phyloP scores from a whole-genome alignment of 2,888 invertebrate species.

The Adela reaumurella region DNA sequence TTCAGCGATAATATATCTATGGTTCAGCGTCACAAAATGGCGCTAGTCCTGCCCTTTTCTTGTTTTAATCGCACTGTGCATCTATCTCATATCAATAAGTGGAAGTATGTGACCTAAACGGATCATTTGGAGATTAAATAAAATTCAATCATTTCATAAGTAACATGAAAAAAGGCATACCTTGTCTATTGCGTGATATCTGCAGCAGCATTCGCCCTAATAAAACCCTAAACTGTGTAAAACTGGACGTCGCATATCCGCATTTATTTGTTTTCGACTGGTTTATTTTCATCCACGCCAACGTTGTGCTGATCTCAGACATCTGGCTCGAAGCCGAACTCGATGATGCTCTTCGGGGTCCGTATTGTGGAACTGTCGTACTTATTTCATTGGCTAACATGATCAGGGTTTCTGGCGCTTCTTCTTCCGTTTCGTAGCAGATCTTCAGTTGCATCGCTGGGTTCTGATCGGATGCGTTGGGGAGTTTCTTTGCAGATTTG shows the following conservation, averaged over 20 bases:
- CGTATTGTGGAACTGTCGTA: constrained; percentile 34
- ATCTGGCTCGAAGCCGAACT: constrained; percentile 34
- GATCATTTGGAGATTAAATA: no score
- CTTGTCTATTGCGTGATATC: constrained; percentile 55
- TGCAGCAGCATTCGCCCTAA: constrained; percentile 59
- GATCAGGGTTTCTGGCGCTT: constrained; percentile 33
- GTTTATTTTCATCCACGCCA: constrained; percentile 54
- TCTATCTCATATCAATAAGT: no score
- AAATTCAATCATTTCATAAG: no score
- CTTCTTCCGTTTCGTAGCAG: constrained; percentile 33
- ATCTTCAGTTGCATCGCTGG: constrained; percentile 36
- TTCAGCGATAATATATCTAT: no score
- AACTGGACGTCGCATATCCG: constrained; percentile 48
- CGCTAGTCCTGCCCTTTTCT: no score
- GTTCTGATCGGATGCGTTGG: constrained; percentile 18
- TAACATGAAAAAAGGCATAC: constrained; percentile 20
- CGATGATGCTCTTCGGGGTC: constrained; percentile 27
- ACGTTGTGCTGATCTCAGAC: constrained; percentile 35
- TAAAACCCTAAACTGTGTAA: constrained; percentile 58
- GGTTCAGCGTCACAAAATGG: no score
- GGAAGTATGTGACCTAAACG: no score
- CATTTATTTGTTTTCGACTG: constrained; percentile 31
- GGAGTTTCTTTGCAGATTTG: constrained; percentile 30
- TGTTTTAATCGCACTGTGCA: no score
- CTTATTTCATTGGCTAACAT: constrained; percentile 36